These are phyloP conservation scores for Procavia capensis DNA, from an alignment of 2,113 vertebrate genomes.

Conservation along the genomic window DNA sequence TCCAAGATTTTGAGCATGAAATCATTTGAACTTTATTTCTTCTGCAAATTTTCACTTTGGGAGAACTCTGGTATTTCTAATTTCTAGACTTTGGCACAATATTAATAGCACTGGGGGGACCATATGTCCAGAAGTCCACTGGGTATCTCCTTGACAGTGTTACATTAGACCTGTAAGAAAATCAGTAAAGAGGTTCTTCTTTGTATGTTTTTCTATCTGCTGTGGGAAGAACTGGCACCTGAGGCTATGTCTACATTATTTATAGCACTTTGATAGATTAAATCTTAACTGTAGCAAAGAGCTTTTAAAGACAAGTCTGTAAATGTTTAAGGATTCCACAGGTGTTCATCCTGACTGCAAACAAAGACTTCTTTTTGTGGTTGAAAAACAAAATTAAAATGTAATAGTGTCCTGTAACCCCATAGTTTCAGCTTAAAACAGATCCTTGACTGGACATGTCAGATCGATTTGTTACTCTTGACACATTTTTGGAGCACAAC, in stretches of 20 bases:
- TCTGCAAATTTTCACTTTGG: constrained; percentile 63
- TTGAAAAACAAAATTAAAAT: constrained; percentile 82
- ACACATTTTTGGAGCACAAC: constrained; percentile 75
- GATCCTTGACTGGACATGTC: constrained; percentile 84
- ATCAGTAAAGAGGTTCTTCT: constrained; percentile 66
- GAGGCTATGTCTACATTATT: constrained; percentile 88
- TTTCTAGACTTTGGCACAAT: constrained; percentile 65
- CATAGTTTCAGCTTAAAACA: constrained; percentile 76
- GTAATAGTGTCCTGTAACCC: constrained; percentile 79
- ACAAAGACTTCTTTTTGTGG: constrained; percentile 85
- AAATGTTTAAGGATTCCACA: constrained; percentile 88
- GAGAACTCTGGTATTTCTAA: constrained; percentile 67
- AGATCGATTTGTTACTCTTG: constrained; percentile 81
- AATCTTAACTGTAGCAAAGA: constrained; percentile 85
- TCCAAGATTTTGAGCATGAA: constrained; percentile 5
- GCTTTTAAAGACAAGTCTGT: constrained; percentile 86
- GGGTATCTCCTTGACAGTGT: constrained; percentile 59
- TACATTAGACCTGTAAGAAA: constrained; percentile 71
- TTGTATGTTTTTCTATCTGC: constrained; percentile 74
- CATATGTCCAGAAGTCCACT: constrained; percentile 52
- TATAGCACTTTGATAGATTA: constrained; percentile 89
- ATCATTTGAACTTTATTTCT: constrained; percentile 43
- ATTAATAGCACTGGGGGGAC: constrained; percentile 65
- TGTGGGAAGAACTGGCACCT: constrained; percentile 85
- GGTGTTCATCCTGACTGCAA: constrained; percentile 86